Evolutionary conservation across 2,797 vertebrate genomes (phyloP).

Genomic region (Ceyx erithaca): DNA sequence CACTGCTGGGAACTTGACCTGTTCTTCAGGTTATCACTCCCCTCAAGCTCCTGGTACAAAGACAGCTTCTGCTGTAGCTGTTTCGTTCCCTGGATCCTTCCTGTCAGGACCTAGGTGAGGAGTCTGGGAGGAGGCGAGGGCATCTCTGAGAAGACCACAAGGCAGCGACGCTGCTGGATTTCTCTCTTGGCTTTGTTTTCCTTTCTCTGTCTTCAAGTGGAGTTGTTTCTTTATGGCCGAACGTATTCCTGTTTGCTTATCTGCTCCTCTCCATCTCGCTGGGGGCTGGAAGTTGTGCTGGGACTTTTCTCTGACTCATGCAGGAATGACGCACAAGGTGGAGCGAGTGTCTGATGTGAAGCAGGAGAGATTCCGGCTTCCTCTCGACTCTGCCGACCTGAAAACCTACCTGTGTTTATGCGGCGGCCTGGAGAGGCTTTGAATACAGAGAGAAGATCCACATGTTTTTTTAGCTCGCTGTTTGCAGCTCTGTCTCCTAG

Average conservation of each 20-base stretch:
- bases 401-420: neutral
- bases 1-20: neutral
- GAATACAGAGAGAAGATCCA: neutral
- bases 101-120: neutral
- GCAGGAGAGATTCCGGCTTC: neutral
- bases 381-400: neutral
- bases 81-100: neutral
- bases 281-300: neutral
- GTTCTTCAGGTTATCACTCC: neutral
- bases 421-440: neutral
- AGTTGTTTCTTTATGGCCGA: neutral
- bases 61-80: neutral
- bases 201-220: neutral
- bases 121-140: neutral
- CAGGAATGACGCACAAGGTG: neutral
- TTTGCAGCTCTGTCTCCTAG: neutral
- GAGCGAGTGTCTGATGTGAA: conserved; percentile 6
- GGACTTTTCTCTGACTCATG: conserved; percentile 30
- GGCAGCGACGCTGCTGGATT: rapidly evolving
- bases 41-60: neutral
- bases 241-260: neutral
- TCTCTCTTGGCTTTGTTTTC: neutral
- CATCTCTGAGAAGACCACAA: neutral
- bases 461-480: neutral
- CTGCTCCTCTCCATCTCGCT: neutral